Conservation (phyloP, 2,888 invertebrate genomes). For the Melanotus villosus region DNA sequence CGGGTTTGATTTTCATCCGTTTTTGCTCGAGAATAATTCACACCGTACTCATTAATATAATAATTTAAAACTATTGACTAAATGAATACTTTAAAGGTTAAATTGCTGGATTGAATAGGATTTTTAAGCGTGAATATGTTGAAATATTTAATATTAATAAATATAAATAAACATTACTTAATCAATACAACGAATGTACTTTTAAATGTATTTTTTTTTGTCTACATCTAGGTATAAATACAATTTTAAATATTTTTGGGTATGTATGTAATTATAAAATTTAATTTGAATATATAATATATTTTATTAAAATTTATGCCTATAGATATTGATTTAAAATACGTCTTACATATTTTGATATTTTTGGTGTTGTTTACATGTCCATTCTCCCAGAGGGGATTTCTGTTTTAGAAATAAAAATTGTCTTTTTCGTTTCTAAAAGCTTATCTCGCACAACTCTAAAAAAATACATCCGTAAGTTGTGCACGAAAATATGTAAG, state of each 20-base stretch:
- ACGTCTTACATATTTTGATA: constrained; percentile 51
- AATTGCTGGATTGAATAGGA: constrained; percentile 54
- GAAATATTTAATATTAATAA: constrained; percentile 45
- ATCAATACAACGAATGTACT: constrained; percentile 46
- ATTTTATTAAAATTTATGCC: constrained; percentile 54
- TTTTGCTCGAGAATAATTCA: constrained; percentile 41
- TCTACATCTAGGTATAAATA: constrained; percentile 45
- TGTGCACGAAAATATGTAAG: constrained; percentile 31
- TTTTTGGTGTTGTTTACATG: constrained; percentile 52
- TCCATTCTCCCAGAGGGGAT: constrained; percentile 30
- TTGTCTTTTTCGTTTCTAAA: not conserved
- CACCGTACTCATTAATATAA: constrained; percentile 33
- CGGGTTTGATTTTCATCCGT: constrained; percentile 1
- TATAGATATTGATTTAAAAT: constrained; percentile 58
- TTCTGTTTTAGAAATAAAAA: constrained; percentile 17
- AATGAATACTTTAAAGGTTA: constrained; percentile 52
- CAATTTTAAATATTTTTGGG: constrained; percentile 45
- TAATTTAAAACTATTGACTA: constrained; percentile 52
- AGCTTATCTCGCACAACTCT: constrained; percentile 9
- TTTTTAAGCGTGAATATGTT: constrained; percentile 51
- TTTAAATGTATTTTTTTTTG: no score
- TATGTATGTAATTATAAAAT: constrained; percentile 56
- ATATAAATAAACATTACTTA: constrained; percentile 48
- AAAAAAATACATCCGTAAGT: constrained; percentile 32
- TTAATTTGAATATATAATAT: constrained; percentile 56